Percentiles rank a stretch among this genome's conserved stretches.
Conservation (phyloP, 2,888 invertebrate species). For the Melangyna quadrimaculata region DNA sequence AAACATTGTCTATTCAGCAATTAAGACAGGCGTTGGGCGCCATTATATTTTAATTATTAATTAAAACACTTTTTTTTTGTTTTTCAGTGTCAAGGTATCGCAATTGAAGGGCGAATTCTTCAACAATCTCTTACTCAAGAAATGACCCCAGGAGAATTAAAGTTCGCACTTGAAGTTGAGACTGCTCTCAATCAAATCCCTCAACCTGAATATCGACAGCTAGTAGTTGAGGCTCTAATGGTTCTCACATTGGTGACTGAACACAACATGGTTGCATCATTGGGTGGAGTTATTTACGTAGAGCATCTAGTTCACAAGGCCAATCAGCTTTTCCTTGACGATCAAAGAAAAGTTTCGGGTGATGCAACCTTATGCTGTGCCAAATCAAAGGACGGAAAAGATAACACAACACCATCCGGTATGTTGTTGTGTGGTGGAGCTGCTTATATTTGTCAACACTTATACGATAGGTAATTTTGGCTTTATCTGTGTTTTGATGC, state of each 20-base stretch:
- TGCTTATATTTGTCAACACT: constrained; percentile 96
- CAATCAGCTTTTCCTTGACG: constrained; percentile 96
- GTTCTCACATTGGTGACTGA: constrained; percentile 95
- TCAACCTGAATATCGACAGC: constrained; percentile 98
- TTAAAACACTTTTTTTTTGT: background rate
- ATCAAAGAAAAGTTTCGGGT: constrained; percentile 95
- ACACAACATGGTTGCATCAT: constrained; percentile 88
- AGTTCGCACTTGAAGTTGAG: constrained; percentile 98
- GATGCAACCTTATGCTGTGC: constrained; percentile 97
- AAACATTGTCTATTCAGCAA: too few relatives aligned
- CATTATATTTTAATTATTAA: background rate
- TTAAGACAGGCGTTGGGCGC: background rate
- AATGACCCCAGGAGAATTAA: constrained; percentile 99
- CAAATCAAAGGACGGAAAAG: constrained; percentile 85
- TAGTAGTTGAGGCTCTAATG: constrained; percentile 98
- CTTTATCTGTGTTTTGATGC: background rate
- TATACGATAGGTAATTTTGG: constrained; percentile 88
- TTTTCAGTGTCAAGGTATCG: constrained; percentile 93
- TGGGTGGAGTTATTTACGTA: constrained; percentile 92
- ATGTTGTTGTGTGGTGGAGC: constrained; percentile 93
- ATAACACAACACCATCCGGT: constrained; percentile 84
- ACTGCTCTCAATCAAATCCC: constrained; percentile 98
- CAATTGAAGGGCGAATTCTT: constrained; percentile 94
- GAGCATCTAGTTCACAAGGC: constrained; percentile 96
- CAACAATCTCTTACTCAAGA: constrained; percentile 97